Evolutionary conservation across 1,140 invertebrate species (phyloP).

Genomic region (Drosophila ercepeae): DNA sequence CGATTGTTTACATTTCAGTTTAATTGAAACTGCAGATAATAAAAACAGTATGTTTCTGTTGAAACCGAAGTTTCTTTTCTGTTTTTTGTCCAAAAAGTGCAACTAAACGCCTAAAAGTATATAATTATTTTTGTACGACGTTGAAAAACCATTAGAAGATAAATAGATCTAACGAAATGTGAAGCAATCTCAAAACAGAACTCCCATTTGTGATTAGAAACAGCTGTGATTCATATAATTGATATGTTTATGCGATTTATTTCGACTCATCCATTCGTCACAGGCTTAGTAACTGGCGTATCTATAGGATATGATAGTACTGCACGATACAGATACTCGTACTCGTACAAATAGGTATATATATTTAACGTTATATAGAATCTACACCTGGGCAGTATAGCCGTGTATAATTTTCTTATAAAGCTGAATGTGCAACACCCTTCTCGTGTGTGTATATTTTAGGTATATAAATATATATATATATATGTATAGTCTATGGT

Average conservation of each 20-base stretch:
- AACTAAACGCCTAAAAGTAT: neutral
- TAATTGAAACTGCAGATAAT: neutral
- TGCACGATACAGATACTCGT: neutral
- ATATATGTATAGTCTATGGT: no score
- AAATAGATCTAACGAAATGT: no score
- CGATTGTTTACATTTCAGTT: neutral
- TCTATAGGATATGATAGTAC: slow-evolving; percentile 11
- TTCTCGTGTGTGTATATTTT: slow-evolving; percentile 13
- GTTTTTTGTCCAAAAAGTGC: neutral
- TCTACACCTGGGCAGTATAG: slow-evolving; percentile 14
- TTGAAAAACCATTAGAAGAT: neutral
- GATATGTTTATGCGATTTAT: slow-evolving; percentile 49
- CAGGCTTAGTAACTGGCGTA: slow-evolving; percentile 19
- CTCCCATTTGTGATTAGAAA: neutral
- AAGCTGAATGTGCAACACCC: slow-evolving; percentile 4
- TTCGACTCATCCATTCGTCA: slow-evolving; percentile 28
- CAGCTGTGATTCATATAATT: neutral
- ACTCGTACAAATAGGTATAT: slow-evolving; percentile 10
- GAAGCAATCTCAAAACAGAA: neutral
- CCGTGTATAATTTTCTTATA: slow-evolving; percentile 29
- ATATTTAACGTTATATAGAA: slow-evolving; percentile 10
- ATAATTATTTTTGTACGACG: neutral
- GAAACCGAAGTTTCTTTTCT: neutral
- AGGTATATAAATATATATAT: slow-evolving; percentile 35
- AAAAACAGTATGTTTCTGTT: no score